phyloP scores from a whole-genome alignment of 2,113 vertebrate species.

The Daboia siamensis region DNA sequence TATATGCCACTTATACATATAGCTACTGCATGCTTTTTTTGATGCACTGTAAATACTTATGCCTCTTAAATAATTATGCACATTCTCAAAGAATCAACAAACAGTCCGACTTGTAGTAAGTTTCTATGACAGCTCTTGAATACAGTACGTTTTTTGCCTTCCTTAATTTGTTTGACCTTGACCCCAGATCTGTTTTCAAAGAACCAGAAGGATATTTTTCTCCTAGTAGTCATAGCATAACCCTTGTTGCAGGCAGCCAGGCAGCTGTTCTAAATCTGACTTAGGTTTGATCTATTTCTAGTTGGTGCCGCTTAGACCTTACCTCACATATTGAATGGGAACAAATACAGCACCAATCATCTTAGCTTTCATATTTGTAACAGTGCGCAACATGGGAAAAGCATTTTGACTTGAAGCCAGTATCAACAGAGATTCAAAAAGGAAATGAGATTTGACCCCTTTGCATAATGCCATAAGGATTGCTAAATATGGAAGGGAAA shows the following conservation, averaged over 20 bases:
- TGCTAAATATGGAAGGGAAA: constrained; percentile 25
- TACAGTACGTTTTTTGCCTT: not conserved
- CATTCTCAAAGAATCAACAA: not conserved
- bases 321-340: constrained; percentile 31
- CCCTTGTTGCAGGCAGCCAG: constrained; percentile 37
- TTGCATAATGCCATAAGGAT: constrained; percentile 21
- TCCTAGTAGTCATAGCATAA: constrained; percentile 26
- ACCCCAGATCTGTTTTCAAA: constrained; percentile 27
- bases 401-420: not conserved
- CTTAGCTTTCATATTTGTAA: constrained; percentile 24
- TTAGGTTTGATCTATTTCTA: constrained; percentile 61
- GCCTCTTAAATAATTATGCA: not conserved
- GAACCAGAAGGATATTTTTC: constrained; percentile 38
- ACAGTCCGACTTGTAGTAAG: not conserved
- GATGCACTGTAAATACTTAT: not conserved
- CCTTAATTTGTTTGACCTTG: constrained; percentile 20
- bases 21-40: not conserved
- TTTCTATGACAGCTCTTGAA: not conserved
- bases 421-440: constrained; percentile 25
- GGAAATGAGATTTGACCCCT: not conserved
- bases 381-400: constrained; percentile 1
- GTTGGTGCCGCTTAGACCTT: constrained; percentile 44
- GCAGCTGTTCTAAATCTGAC: constrained; percentile 45
- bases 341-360: constrained; percentile 33
- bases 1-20: not conserved